A percentile compares a stretch with the other conserved stretches of the same genome.
phyloP scores from a whole-genome alignment of 2,888 invertebrate species.

The Sabatieria punctata region DNA sequence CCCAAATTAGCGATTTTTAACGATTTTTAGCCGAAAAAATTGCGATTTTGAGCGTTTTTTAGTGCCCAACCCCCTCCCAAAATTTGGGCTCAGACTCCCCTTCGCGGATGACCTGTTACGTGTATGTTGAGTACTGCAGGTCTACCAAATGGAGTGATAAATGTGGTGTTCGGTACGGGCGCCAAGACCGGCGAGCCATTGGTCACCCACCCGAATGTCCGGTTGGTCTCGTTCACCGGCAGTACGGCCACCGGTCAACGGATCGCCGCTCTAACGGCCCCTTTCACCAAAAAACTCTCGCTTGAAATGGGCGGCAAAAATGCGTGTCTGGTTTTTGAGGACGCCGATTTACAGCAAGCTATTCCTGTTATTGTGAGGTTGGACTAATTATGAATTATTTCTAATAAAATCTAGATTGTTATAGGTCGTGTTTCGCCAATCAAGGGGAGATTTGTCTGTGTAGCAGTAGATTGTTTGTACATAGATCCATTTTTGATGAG shows the following conservation, averaged over 20 bases:
- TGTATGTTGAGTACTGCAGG: too few species aligned
- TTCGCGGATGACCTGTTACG: too few species aligned
- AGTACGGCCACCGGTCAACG: constrained; percentile 36
- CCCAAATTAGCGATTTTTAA: too few species aligned
- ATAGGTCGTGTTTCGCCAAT: constrained; percentile 40
- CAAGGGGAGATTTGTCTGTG: constrained; percentile 44
- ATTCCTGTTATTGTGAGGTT: constrained; percentile 33
- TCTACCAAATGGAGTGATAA: constrained; percentile 41
- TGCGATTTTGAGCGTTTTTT: too few species aligned
- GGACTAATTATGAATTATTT: too few species aligned
- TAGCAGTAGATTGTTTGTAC: constrained; percentile 41
- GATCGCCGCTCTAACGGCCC: constrained; percentile 33
- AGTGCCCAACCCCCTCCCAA: too few species aligned
- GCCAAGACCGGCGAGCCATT: constrained; percentile 38
- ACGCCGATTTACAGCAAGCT: constrained; percentile 38
- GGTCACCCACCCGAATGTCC: constrained; percentile 38
- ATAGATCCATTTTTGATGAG: constrained; percentile 34
- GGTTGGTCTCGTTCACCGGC: constrained; percentile 42
- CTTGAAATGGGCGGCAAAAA: constrained; percentile 45
- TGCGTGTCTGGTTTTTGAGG: constrained; percentile 40
- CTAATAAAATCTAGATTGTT: neutral
- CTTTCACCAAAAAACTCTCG: constrained; percentile 40
- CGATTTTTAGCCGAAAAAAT: too few species aligned
- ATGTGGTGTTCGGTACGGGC: constrained; percentile 42
- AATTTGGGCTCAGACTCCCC: too few species aligned